A percentile compares a stretch with the other conserved stretches of the same genome.
phyloP scores from a whole-genome alignment of 2,888 invertebrate species.

The Xestia sexstrigata region DNA sequence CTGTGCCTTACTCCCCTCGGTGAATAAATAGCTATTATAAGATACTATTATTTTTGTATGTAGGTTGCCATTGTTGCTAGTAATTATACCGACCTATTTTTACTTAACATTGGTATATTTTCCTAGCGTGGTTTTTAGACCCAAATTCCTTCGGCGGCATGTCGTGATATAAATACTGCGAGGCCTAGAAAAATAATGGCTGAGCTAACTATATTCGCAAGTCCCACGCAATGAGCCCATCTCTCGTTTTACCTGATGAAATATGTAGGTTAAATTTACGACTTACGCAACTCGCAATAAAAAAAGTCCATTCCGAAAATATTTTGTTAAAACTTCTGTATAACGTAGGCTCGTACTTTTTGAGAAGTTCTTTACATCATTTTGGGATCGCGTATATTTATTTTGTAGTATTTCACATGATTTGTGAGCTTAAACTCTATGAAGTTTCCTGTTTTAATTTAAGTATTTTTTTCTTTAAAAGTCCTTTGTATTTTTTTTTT shows the following conservation, averaged over 20 bases:
- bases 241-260: slow-evolving; percentile 63
- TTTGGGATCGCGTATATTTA: slow-evolving; percentile 18
- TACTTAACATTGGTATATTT: slow-evolving; percentile 1
- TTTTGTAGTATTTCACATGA: slow-evolving; percentile 15
- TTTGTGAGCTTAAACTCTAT: not conserved
- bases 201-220: slow-evolving; percentile 61
- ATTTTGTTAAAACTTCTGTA: slow-evolving; percentile 55
- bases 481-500: too few relatives aligned
- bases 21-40: too few relatives aligned
- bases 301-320: slow-evolving; percentile 55
- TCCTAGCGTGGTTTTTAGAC: slow-evolving; percentile 24
- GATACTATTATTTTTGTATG: slow-evolving; percentile 4
- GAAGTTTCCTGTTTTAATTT: not conserved
- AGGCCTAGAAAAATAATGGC: slow-evolving; percentile 62
- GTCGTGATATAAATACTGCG: slow-evolving; percentile 45
- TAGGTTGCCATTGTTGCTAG: not conserved
- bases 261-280: slow-evolving; percentile 64
- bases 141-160: slow-evolving; percentile 37
- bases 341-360: slow-evolving; percentile 39
- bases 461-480: not conserved
- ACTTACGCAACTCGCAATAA: slow-evolving; percentile 61
- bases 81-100: not conserved
- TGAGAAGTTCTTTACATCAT: slow-evolving; percentile 31
- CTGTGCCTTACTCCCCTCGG: too few relatives aligned
- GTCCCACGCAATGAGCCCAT: slow-evolving; percentile 63